Base-by-base conservation (phyloP, 2,797 vertebrate genomes). In the Hyperoplus immaculatus region DNA sequence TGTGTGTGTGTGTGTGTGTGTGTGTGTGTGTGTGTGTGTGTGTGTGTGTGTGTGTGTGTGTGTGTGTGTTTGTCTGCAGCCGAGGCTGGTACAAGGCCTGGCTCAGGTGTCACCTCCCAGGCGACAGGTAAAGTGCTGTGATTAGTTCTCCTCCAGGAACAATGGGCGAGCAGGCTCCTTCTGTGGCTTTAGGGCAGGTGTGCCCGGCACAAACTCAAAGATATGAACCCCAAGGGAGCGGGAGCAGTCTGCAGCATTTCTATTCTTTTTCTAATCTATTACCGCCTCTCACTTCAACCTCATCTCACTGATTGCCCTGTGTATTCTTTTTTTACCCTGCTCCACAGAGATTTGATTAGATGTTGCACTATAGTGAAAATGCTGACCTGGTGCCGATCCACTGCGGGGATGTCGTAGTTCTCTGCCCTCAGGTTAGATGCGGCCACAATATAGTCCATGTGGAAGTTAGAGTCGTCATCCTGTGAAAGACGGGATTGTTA, bases 401-500 rank as follows among this genome's bases (percentile, higher is more conserved):
- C 94, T 0, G 94, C 85, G 18, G 93, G 92, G 87, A 98, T 97
- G 81, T 92, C 80, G 2, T 98, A 98, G 93, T 95, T 98, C 90
- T 97, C 96, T 0, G 97, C 97, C 0, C 96, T 94, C 70, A 98
- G 92, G 83, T 96, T 97, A 10, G 97, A 97, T 0, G 96, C 96
- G 1, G 96, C 95, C 0, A 87, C 93, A 59, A 98, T 95, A 74
- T 96, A 98, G 86, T 97, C 95, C 87, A 97, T 66, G 16, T 97
- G 97, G 89, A 95, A 94, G 83, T 96, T 92, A 4, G 10, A 82
- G 87, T 96, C 95, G 8, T 97, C 78, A 53, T 97, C 97, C 97
- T 99, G 78, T 45, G 61, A 1, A 16, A 75, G 7, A 45, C 10
- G 10, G n/a, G 45, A 72, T 5, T 5, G 5, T 42, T 16, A 80